Conservation (phyloP, 1,140 invertebrate species). For the Eriosoma lanigerum region DNA sequence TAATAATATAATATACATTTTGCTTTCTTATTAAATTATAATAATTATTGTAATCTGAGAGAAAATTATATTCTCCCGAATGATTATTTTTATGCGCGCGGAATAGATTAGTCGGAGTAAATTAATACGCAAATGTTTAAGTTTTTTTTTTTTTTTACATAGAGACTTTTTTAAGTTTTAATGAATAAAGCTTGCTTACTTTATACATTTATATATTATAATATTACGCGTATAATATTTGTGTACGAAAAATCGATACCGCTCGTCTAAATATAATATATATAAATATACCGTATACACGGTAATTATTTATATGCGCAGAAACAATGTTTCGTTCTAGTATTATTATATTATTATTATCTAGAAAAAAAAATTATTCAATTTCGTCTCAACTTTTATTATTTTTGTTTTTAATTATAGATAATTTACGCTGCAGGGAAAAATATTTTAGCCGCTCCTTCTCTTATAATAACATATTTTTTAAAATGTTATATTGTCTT, state of each 20-base stretch:
- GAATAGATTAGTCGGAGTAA: slow-evolving; percentile 25
- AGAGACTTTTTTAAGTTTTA: background rate
- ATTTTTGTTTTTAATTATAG: too few relatives aligned
- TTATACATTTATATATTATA: background rate
- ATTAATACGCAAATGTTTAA: slow-evolving; percentile 11
- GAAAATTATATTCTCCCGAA: slow-evolving; percentile 16
- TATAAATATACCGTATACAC: background rate
- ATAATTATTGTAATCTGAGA: slow-evolving; percentile 14
- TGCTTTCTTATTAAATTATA: slow-evolving; percentile 33
- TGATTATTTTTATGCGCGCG: slow-evolving; percentile 10
- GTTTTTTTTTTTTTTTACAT: slow-evolving; percentile 1
- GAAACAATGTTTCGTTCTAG: too few relatives aligned
- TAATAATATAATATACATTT: background rate
- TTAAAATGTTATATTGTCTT: too few relatives aligned
- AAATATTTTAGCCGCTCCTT: too few relatives aligned
- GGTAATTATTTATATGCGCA: background rate
- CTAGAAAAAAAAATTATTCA: too few relatives aligned
- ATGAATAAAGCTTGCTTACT: background rate
- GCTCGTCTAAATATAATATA: background rate
- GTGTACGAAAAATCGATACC: background rate
- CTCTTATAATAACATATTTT: too few relatives aligned
- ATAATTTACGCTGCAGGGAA: too few relatives aligned
- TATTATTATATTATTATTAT: too few relatives aligned
- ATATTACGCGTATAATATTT: background rate
- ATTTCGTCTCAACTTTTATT: too few relatives aligned